Base-by-base conservation (phyloP, 2,797 vertebrate species). In the Distichodus sexfasciatus region DNA sequence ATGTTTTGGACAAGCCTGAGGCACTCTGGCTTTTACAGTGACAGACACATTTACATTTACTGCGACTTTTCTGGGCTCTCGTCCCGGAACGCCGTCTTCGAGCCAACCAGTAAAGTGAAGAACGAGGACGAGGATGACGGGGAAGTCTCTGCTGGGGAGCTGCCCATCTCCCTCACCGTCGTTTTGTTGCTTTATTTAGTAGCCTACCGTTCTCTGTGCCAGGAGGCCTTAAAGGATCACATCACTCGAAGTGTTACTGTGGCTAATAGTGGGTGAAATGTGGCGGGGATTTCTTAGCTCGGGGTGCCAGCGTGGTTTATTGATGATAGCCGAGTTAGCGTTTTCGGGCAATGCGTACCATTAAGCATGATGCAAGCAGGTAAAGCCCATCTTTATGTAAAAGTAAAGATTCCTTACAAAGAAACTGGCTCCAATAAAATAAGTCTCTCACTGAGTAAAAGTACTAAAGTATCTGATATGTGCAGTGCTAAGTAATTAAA, bases 101-200 rank as follows among this genome's bases (percentile, higher is more conserved):
- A 76, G 78, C 75, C 73, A 84, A 65, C 55, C 41, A 78, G 65
- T 76, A 66, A 81, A 72, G 77, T 44, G 54, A 48, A 57, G 26
- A 10, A 67, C 21, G 67, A 76, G 58, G 31, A 62, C 67, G 71
- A 26, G 61, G 75, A 66, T 74, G 64, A 79, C 44, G 69, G 31
- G 14, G 72, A 19, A 31, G 19, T 69, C 58, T 72, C 54, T 79
- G 71, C 44, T 57, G 69, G 65, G 72, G 38, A 69, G 71, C 55
- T 69, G 31, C 26, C 53, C 21, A 11, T 66, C 44, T 10, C 31
- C 31, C 31, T n/a, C 31, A 9, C 51, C 31, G 19, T 57, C 51
- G 33, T 35, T 66, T 10, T 5, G 41, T 64, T 58, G 1, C 62
- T 14, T 76, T 57, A 80, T 82, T 84, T 81, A 76, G 46, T 71